Percentiles rank a stretch among this genome's conserved stretches.
Conservation (phyloP, 1,140 invertebrate genomes). For the Hydropsyche tenuis region DNA sequence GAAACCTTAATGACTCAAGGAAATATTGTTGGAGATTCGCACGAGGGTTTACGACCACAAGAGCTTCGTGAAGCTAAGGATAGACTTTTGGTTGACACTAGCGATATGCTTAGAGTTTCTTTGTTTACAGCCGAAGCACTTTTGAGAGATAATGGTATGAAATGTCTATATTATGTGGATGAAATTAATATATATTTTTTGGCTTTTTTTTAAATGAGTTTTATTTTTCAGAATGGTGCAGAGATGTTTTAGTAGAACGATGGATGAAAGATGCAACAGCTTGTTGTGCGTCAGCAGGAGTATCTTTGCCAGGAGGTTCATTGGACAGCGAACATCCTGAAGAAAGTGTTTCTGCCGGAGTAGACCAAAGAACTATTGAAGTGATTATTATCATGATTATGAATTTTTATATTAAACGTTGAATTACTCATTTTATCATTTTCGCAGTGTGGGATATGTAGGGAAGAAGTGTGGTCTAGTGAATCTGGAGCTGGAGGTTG, state of each 20-base stretch:
- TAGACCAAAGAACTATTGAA: constrained; percentile 43
- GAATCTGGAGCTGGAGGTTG: constrained; percentile 63
- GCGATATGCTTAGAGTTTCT: constrained; percentile 77
- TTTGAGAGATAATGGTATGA: constrained; percentile 73
- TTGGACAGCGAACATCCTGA: constrained; percentile 47
- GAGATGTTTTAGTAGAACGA: constrained; percentile 71
- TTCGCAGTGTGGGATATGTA: constrained; percentile 72
- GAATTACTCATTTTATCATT: neutral
- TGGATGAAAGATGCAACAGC: constrained; percentile 74
- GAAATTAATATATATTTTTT: neutral
- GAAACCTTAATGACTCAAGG: constrained; percentile 54
- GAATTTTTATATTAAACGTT: neutral
- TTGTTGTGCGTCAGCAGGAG: constrained; percentile 73
- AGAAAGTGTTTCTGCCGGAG: constrained; percentile 18
- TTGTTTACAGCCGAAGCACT: constrained; percentile 77
- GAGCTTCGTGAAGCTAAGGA: constrained; percentile 81
- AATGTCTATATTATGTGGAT: constrained; percentile 25
- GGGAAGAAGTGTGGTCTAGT: constrained; percentile 54
- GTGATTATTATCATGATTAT: constrained; percentile 10
- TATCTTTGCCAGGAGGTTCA: constrained; percentile 64
- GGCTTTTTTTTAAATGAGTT: constrained; percentile 12
- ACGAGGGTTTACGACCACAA: constrained; percentile 71
- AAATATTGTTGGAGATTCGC: constrained; percentile 62
- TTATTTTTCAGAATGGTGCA: constrained; percentile 71
- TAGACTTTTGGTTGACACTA: constrained; percentile 75